A percentile compares a stretch with the other conserved stretches of the same genome.
Evolutionary conservation across 2,797 vertebrate species (phyloP).

Genomic region (Mus minutoides): DNA sequence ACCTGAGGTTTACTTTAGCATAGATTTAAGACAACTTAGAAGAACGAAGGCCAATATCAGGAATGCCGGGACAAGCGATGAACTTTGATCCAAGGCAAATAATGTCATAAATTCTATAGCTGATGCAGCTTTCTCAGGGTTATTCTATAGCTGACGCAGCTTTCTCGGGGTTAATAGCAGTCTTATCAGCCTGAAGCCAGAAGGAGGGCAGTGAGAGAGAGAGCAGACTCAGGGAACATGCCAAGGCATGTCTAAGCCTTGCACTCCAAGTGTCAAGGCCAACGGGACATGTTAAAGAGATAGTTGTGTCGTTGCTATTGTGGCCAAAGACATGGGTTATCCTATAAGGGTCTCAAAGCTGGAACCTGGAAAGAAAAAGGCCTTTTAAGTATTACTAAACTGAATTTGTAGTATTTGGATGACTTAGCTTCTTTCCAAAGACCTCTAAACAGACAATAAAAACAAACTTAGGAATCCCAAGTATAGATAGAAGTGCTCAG

Average conservation of each 20-base stretch:
- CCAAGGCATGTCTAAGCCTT: constrained; percentile 10
- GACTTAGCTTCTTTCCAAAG: constrained; percentile 4
- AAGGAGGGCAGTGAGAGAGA: constrained; percentile 7
- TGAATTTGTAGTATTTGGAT: background rate
- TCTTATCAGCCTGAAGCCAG: constrained; percentile 21
- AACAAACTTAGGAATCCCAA: background rate
- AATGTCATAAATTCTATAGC: constrained; percentile 17
- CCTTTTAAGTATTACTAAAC: background rate
- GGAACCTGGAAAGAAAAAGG: background rate
- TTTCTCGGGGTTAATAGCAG: background rate
- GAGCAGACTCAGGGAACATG: background rate
- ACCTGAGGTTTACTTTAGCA: constrained; percentile 61
- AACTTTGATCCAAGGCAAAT: constrained; percentile 69
- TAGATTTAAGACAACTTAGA: background rate
- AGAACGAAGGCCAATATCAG: background rate
- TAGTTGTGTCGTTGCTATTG: background rate
- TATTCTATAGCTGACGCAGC: constrained; percentile 2
- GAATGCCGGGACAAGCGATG: constrained; percentile 19
- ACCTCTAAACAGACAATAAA: background rate
- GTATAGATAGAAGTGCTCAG: background rate
- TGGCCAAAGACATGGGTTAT: background rate
- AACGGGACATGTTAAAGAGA: background rate
- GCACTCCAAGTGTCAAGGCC: background rate
- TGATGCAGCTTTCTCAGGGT: constrained; percentile 18
- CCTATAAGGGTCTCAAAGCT: background rate